Base-by-base conservation (phyloP, 2,113 vertebrate genomes). In the Steatornis caripensis region DNA sequence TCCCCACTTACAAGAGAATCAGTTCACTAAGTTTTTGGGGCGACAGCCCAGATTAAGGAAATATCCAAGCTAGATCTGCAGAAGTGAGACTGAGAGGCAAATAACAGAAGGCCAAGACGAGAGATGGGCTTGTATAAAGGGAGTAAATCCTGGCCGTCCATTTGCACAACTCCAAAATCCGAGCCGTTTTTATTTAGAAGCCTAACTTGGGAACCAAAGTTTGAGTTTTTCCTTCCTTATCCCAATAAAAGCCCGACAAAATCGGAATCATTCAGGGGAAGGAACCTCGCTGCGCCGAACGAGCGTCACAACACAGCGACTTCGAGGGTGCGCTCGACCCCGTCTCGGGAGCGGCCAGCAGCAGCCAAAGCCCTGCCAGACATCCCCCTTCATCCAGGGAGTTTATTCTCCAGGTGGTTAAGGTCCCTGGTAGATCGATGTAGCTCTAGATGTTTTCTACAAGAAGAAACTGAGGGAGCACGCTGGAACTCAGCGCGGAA, bases 381-480 rank as follows among this genome's bases (percentile, higher is more conserved):
- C 0, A 1, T 5, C 39, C n/a, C 26, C 26, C 37, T 32, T 23
- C 21, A n/a, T n/a, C n/a, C n/a, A n/a, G 24, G 16, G 55, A 4
- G 8, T 23, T 91, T n/a, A 4, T 3, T 36, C 41, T 23, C 39
- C 58, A 24, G 11, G 3, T 27, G 2, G 5, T 16, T 5, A 22
- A 62, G 41, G 41, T 66, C 29, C 11, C 34, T n/a, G 7, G 20
- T 12, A 60, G 37, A 26, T 12, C 0, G 0, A 32, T 2, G 3
- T 6, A 27, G 34, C 17, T 57, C 36, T 0, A n/a, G 45, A 3
- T 5, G 11, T 23, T 41, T 68, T 45, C 60, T 29, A 14, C 12
- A 30, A 5, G 2, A 9, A 84, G 17, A 17, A 69, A 5, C 7
- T 1, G 3, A 0, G 13, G 2, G 27, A 74, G 49, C 1, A 0